Base-by-base conservation (phyloP, 2,888 invertebrate genomes). In the Acleris sparsana region DNA sequence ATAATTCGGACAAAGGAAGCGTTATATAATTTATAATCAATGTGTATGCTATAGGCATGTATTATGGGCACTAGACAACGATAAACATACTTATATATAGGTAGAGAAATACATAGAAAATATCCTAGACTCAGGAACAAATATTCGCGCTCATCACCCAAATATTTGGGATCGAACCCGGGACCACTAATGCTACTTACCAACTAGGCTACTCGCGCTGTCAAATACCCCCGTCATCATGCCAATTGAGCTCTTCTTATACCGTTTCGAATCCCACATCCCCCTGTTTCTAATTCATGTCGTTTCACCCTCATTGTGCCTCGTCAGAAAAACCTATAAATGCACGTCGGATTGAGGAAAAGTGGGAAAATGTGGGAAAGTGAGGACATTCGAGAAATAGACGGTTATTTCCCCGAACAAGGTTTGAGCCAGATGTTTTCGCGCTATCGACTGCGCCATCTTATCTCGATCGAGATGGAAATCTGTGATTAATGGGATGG, bases 271-370 rank as follows among this genome's bases (percentile, higher is more conserved):
- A 39, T 13, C 39, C 13, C 39, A 1, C 39, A 39, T 13, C 11
- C 39, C 13, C 39, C 9, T 39, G 22, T 29, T 48, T 18, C 17
- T 49, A 43, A 49, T 62, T 39, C 55, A 43, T 25, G 46, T 46
- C 48, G n/a, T 4, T 55, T 49, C 48, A 59, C 55, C 49, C 64
- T 39, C 43, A 46, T 44, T 29, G 52, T 5, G 52, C 52, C 44
- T 53, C 33, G 62, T 55, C 53, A n/a, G 52, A 33, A 58, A 52
- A 52, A 63, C 46, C 20, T n/a, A 39, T 63, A 63, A 65, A 51
- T 61, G 65, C 60, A 55, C 25, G 29, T 43, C 25, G 57, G 43
- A 65, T 65, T 61, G 55, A 51, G 60, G 60, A 65, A 46, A 46
- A 46, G 46, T 46, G n/a, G 6, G 46, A 3, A 46, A 46, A 39